Base-by-base conservation (phyloP, 2,797 vertebrate genomes). In the Chelidonichthys spinosus region DNA sequence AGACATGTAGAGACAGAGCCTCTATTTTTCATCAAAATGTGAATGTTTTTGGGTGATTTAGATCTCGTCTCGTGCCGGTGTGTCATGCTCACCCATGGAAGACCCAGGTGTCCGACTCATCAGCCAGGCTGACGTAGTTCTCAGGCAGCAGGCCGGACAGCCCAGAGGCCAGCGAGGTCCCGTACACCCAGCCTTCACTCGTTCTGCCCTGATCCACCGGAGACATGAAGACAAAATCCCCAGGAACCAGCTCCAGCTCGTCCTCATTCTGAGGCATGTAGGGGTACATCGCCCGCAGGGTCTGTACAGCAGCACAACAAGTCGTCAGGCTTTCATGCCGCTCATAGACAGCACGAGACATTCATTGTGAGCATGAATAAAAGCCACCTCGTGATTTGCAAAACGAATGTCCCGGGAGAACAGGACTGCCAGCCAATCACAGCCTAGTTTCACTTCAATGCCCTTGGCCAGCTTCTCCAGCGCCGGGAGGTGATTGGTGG, bases 401-500 rank as follows among this genome's bases (percentile, higher is more conserved):
- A 98, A 99, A 63, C 97, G 95, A 78, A 98, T 98, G 84, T 99
- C 97, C 50, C 97, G 92, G 47, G 97, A 99, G 90, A 97, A 98
- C 55, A 99, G 95, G 0, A 97, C 94, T 0, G 96, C 96, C n/a
- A 97, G 92, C 97, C 97, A 99, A 81, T 98, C 97, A 0, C 97
- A 98, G 40, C 97, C 96, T 44, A 97, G 93, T 72, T 96, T 96
- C 74, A 97, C 94, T 0, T 99, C 97, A 0, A 99, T 96, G 86
- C 93, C 95, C 85, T 96, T 96, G 0, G 97, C 96, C 40, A 99
- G 90, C 83, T 97, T 97, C 94, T 99, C 97, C 82, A 98, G 93
- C 0, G 96, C 95, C 33, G 95, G 83, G 43, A 97, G 92, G 91
- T 97, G 96, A 86, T 94, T 95, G 50, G 93, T 83, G 82, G 97